Percentiles rank a stretch among this genome's conserved stretches.
phyloP scores from a whole-genome alignment of 2,888 invertebrate species.

The Heliconius aoede region DNA sequence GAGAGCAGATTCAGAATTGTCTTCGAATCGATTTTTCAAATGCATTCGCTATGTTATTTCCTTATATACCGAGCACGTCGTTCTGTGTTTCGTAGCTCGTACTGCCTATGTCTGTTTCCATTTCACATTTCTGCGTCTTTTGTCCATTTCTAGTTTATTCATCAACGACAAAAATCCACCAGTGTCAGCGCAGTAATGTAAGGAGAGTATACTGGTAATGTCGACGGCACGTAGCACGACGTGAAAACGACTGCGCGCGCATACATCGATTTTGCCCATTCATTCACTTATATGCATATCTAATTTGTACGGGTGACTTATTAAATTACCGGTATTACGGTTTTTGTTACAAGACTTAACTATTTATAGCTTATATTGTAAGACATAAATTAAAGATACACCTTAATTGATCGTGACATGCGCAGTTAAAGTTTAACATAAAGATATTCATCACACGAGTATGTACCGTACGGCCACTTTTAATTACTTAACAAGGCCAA shows the following conservation, averaged over 20 bases:
- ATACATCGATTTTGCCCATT: conserved; percentile 67
- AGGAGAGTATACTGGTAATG: conserved; percentile 31
- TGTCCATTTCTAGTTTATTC: conserved; percentile 40
- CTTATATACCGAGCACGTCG: conserved; percentile 48
- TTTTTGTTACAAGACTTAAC: conserved; percentile 51
- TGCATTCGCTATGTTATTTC: conserved; percentile 39
- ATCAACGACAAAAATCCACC: background rate
- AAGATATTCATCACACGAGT: background rate
- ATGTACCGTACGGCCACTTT: no score
- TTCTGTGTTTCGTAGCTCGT: conserved; percentile 46
- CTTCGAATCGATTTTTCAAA: conserved; percentile 43
- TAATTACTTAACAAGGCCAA: conserved; percentile 7
- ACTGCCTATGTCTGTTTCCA: conserved; percentile 47
- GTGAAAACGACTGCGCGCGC: conserved; percentile 73
- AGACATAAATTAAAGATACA: conserved; percentile 30
- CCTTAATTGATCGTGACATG: conserved; percentile 46
- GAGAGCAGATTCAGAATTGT: conserved; percentile 11
- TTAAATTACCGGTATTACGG: conserved; percentile 68
- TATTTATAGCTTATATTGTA: conserved; percentile 41
- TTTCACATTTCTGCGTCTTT: conserved; percentile 33
- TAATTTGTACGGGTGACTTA: conserved; percentile 65
- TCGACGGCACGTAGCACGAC: conserved; percentile 28
- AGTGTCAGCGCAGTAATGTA: conserved; percentile 33
- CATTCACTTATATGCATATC: conserved; percentile 63
- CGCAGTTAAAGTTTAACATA: conserved; percentile 35